Conservation (phyloP, 2,888 invertebrate genomes). For the Pandemis heparana region DNA sequence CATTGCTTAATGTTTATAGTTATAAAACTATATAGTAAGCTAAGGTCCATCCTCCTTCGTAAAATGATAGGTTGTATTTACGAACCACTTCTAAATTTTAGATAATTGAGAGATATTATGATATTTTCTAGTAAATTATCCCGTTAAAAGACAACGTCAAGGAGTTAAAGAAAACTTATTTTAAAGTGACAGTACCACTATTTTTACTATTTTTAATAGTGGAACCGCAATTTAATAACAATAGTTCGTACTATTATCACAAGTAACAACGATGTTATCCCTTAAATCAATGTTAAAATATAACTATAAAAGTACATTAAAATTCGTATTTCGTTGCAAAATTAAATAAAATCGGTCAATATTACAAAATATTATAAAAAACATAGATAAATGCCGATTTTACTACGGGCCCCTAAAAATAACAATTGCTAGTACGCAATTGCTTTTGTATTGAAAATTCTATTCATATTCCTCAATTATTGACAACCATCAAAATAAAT, state of each 20-base stretch:
- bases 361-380: slow-evolving; percentile 47
- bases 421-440: neutral
- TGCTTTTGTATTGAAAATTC: too few relatives aligned
- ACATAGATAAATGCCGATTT: slow-evolving; percentile 70
- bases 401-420: slow-evolving; percentile 55
- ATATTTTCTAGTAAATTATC: slow-evolving; percentile 3
- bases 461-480: neutral
- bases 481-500: neutral
- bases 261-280: slow-evolving; percentile 55
- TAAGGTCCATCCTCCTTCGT: too few relatives aligned
- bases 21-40: too few relatives aligned
- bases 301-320: slow-evolving; percentile 45
- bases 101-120: neutral
- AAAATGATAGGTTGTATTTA: neutral
- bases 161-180: slow-evolving; percentile 44
- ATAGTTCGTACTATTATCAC: slow-evolving; percentile 55
- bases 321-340: slow-evolving; percentile 61
- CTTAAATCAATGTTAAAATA: slow-evolving; percentile 54
- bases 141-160: slow-evolving; percentile 14
- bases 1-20: too few relatives aligned
- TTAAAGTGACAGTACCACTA: slow-evolving; percentile 2
- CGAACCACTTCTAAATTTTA: neutral
- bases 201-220: slow-evolving; percentile 9
- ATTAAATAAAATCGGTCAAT: slow-evolving; percentile 49
- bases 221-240: slow-evolving; percentile 13